These are phyloP conservation scores for Machimus atricapillus DNA, from an alignment of 2,888 invertebrate species.

Conservation along the genomic window DNA sequence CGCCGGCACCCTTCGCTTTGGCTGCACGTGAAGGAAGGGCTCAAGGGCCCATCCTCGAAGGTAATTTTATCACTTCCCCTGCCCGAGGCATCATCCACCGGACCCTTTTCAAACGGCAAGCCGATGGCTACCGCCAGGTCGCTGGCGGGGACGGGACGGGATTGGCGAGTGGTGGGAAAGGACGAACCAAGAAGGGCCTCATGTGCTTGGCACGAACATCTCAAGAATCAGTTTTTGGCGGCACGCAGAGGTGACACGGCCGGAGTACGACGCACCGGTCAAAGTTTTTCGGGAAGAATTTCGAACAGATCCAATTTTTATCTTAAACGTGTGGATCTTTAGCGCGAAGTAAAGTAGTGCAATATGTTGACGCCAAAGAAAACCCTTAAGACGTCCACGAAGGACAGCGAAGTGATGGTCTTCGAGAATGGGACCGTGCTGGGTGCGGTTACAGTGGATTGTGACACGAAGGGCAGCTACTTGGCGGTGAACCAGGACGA, in stretches of 20 bases:
- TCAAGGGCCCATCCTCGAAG: neutral
- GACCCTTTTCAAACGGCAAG: conserved; percentile 11
- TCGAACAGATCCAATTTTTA: neutral
- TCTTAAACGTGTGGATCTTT: neutral
- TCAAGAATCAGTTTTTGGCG: conserved; percentile 45
- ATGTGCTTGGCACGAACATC: neutral
- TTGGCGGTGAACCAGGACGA: neutral
- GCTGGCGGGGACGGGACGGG: neutral
- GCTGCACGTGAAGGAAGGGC: conserved; percentile 23
- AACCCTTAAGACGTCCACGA: conserved; percentile 23
- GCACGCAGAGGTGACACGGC: conserved; percentile 38
- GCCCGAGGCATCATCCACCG: neutral
- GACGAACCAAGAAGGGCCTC: neutral
- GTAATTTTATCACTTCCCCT: conserved; percentile 27
- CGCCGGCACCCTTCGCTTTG: neutral
- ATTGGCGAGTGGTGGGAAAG: neutral
- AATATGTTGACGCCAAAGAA: conserved; percentile 34
- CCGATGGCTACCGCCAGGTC: neutral
- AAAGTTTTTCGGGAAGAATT: neutral
- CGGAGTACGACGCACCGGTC: neutral
- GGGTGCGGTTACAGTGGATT: conserved; percentile 53
- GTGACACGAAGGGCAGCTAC: neutral
- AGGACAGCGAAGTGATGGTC: conserved; percentile 47
- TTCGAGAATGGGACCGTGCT: conserved; percentile 60
- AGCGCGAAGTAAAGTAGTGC: neutral